Conservation (phyloP, 1,140 invertebrate genomes). For the Hycleus cichorii region DNA sequence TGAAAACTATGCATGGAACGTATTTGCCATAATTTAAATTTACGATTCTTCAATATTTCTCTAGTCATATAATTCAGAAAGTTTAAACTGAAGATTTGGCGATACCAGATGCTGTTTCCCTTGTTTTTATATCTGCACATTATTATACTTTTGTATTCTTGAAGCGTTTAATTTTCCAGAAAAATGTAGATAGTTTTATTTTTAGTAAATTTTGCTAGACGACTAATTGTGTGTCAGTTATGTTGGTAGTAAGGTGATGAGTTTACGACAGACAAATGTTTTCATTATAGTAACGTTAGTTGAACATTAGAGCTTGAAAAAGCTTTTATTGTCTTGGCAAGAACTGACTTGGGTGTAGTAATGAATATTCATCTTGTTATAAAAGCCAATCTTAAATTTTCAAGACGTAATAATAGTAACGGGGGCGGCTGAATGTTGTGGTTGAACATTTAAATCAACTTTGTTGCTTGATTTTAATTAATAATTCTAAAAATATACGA, state of each 20-base stretch:
- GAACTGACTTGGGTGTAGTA: slow-evolving; percentile 16
- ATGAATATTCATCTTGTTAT: slow-evolving; percentile 26
- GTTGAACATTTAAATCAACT: slow-evolving; percentile 30
- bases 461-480: too few species aligned
- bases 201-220: too few species aligned
- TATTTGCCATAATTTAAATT: slow-evolving; percentile 12
- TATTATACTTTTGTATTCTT: too few species aligned
- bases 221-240: slow-evolving; percentile 14
- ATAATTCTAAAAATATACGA: too few species aligned
- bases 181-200: too few species aligned
- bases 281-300: slow-evolving; percentile 20
- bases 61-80: too few species aligned
- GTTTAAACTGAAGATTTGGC: too few species aligned
- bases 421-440: slow-evolving; percentile 23
- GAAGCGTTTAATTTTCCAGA: too few species aligned
- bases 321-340: slow-evolving; percentile 17
- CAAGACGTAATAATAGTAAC: neutral
- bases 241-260: slow-evolving; percentile 1
- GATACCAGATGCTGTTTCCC: too few species aligned
- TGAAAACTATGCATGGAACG: slow-evolving; percentile 3
- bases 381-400: slow-evolving; percentile 22
- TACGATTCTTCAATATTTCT: neutral
- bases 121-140: too few species aligned
- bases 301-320: slow-evolving; percentile 21
- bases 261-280: slow-evolving; percentile 21